These are phyloP conservation scores for Mythimna lalbum DNA, from an alignment of 2,888 invertebrate species.

Conservation along the genomic window DNA sequence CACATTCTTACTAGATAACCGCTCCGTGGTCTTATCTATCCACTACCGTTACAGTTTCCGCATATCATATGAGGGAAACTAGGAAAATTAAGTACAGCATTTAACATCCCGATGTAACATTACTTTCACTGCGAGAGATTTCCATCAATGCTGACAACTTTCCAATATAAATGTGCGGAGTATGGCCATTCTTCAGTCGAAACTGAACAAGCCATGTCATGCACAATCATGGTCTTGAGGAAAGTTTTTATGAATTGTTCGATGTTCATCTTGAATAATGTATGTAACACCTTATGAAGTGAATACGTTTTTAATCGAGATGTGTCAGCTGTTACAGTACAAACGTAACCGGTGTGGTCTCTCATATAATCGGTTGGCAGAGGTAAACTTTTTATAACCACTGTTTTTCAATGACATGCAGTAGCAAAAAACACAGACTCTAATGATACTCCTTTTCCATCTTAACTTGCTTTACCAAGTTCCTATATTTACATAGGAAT, in stretches of 20 bases:
- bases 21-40: constrained; percentile 61
- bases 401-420: constrained; percentile 13
- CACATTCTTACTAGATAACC: constrained; percentile 60
- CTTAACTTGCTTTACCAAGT: not conserved
- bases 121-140: constrained; percentile 75
- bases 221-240: constrained; percentile 80
- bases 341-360: constrained; percentile 33
- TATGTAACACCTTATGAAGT: constrained; percentile 58
- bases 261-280: constrained; percentile 61
- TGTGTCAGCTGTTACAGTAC: constrained; percentile 48
- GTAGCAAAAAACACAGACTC: constrained; percentile 2
- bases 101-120: constrained; percentile 67
- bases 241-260: constrained; percentile 75
- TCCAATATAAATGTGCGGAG: constrained; percentile 83
- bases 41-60: constrained; percentile 78
- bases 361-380: constrained; percentile 13
- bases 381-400: constrained; percentile 24
- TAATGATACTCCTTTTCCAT: constrained; percentile 1
- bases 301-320: constrained; percentile 42
- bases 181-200: constrained; percentile 75
- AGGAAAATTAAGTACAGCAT: constrained; percentile 74
- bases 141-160: constrained; percentile 86
- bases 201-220: constrained; percentile 78
- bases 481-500: not conserved
- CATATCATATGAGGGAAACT: constrained; percentile 77